Evolutionary conservation across 2,113 vertebrate genomes (phyloP), one percentile per base, ranked within the genome.

Genomic region (Seriola rivoliana): DNA sequence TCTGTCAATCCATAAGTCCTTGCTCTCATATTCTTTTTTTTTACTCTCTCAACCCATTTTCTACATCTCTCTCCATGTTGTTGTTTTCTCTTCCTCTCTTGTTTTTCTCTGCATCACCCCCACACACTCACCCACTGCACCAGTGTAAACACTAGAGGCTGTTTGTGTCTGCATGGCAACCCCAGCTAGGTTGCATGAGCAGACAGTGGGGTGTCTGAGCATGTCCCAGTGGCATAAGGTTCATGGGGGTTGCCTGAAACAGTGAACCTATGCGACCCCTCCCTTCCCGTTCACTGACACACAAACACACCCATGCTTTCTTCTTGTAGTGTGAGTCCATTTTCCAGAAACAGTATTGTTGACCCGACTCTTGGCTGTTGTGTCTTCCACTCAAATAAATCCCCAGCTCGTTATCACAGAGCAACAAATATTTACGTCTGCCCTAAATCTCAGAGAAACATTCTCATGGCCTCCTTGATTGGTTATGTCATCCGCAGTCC

Each of bases 381-480:
- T 78, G 85, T 92, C 83, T 89, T 58, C 62, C 54, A 57, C 85
- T 87, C 69, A 82, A 85, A 85, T 84, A 80, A 88, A 79, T 86
- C 72, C 64, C n/a, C 50, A 52, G 42, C 81, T 82, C 62, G 57
- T 90, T 91, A 88, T 92, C 84, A 67, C 55, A 48, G 67, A 81
- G 89, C 79, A 90, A 89, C 87, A 91, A 90, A 92, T 93, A 91
- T 92, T 92, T 90, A 88, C 36, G 62, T 87, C 89, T 85, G 14
- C 32, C 73, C 69, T 85, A 72, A 85, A 82, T 88, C 89, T 84
- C 75, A 13, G 76, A 80, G 69, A 92, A 89, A 92, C 87, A 86
- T 91, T 93, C 91, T 92, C 88, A 91, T 90, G 88, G 86, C 81
- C 84, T 89, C 60, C 16, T 29, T 68, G 68, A 76, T 80, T 60